Evolutionary conservation across 2,113 vertebrate species (phyloP).

Genomic region (Hirundichthys speculiger): DNA sequence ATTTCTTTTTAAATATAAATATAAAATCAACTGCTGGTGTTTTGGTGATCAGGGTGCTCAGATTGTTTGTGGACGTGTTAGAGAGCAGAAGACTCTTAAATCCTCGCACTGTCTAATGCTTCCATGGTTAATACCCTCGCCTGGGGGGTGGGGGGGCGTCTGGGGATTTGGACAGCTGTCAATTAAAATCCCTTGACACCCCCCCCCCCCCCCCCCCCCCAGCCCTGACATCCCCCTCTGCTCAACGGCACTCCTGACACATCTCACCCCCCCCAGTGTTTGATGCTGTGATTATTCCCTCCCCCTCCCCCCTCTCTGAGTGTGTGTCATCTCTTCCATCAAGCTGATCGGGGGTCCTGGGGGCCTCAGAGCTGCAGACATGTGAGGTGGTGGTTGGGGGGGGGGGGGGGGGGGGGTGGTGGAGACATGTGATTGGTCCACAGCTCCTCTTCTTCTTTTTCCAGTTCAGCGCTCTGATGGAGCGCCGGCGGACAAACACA

Average conservation of each 20-base stretch:
- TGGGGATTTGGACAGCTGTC: conserved; percentile 78
- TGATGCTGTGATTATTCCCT: conserved; percentile 61
- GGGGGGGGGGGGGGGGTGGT: conserved; percentile 54
- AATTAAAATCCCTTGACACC: conserved; percentile 75
- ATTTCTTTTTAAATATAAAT: no score
- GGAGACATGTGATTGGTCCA: conserved; percentile 57
- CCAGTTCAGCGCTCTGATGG: conserved; percentile 47
- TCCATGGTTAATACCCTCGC: conserved; percentile 70
- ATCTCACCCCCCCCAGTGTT: background rate
- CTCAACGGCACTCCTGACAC: conserved; percentile 42
- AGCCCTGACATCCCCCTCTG: conserved; percentile 17
- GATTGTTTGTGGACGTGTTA: background rate
- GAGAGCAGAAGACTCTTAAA: conserved; percentile 55
- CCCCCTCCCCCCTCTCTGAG: conserved; percentile 11
- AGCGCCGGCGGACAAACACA: conserved; percentile 20
- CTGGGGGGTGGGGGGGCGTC: conserved; percentile 52
- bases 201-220: conserved; percentile 15
- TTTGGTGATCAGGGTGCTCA: background rate
- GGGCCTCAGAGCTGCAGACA: conserved; percentile 2
- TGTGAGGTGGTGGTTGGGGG: conserved; percentile 16
- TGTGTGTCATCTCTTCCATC: no score
- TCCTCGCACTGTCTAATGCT: conserved; percentile 59
- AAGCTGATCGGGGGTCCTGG: background rate
- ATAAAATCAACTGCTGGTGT: background rate
- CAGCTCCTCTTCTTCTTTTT: conserved; percentile 53